Percentiles rank a stretch among this genome's conserved stretches.
Conservation (phyloP, 2,113 vertebrate species). For the Oxyruncus cristatus region DNA sequence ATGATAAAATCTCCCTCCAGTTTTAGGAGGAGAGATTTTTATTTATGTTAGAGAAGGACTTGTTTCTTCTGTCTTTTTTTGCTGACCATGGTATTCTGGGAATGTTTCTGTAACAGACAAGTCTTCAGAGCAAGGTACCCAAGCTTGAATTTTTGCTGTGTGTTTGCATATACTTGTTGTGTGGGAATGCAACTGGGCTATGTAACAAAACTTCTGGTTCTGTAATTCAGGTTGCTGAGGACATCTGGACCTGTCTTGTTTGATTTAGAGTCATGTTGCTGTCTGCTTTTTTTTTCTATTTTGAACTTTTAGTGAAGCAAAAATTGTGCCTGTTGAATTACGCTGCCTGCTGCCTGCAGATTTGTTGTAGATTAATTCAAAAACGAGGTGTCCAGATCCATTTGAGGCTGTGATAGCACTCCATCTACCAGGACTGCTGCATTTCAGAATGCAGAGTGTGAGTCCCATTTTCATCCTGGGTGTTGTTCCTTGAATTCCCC, state of each 20-base stretch:
- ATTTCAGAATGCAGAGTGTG: not conserved
- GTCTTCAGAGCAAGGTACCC: conserved; percentile 35
- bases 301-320: not conserved
- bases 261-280: not conserved
- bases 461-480: not conserved
- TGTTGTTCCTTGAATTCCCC: not conserved
- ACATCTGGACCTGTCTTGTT: not conserved
- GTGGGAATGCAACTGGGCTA: not conserved
- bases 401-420: not conserved
- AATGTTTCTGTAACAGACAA: conserved; percentile 21
- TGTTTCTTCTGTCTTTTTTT: conserved; percentile 54
- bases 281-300: not conserved
- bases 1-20: not conserved
- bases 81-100: conserved; percentile 35
- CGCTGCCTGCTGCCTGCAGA: not conserved
- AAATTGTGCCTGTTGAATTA: not conserved
- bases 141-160: not conserved
- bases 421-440: not conserved
- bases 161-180: conserved; percentile 24
- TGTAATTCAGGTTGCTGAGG: not conserved
- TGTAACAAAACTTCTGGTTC: not conserved
- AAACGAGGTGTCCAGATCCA: not conserved
- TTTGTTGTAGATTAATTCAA: not conserved
- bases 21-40: conserved; percentile 38
- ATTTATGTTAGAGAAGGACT: conserved; percentile 28